Evolutionary conservation across 2,797 vertebrate genomes (phyloP).

Genomic region (Diceros bicornis): DNA sequence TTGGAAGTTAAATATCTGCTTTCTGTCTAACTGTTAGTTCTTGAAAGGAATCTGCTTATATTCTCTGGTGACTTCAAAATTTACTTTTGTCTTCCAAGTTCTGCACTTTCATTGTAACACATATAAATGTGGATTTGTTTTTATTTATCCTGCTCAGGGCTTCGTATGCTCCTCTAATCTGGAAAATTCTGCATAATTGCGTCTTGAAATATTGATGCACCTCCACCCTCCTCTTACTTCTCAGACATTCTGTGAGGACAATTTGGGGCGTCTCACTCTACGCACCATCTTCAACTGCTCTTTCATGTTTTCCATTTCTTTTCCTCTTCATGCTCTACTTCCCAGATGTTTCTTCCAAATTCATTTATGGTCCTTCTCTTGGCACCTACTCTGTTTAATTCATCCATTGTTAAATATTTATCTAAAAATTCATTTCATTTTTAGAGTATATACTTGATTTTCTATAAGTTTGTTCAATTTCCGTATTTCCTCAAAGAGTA

Average conservation of each 20-base stretch:
- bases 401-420: neutral
- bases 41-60: neutral
- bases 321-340: neutral
- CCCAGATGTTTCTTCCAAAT: neutral
- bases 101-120: neutral
- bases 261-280: neutral
- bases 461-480: neutral
- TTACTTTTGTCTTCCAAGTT: neutral
- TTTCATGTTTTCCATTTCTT: neutral
- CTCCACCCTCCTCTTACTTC: neutral
- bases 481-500: neutral
- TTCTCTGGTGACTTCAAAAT: neutral
- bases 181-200: neutral
- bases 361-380: neutral
- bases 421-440: neutral
- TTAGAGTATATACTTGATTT: neutral
- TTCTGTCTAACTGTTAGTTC: neutral
- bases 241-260: neutral
- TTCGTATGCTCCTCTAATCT: neutral
- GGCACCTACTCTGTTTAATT: neutral
- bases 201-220: neutral
- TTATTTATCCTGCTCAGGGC: neutral
- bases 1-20: neutral
- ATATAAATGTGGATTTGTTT: neutral
- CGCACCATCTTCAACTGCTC: neutral